Conservation (phyloP, 2,888 invertebrate genomes). For the Tiliacea citrago region DNA sequence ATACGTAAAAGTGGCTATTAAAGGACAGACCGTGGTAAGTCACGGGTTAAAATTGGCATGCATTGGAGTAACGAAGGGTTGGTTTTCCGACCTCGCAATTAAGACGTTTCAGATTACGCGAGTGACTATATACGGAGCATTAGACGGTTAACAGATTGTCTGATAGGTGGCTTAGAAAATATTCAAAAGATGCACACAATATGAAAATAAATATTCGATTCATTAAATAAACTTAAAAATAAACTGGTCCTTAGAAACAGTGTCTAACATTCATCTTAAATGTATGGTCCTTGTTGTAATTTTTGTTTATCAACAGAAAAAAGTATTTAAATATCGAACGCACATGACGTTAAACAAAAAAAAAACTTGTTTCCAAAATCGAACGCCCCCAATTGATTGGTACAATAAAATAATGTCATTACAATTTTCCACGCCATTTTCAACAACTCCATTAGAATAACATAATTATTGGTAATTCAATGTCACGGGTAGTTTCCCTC, state of each 20-base stretch:
- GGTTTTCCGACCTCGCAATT: slow-evolving; percentile 79
- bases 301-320: not conserved
- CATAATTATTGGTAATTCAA: slow-evolving; percentile 63
- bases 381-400: slow-evolving; percentile 41
- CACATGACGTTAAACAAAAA: slow-evolving; percentile 2
- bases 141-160: slow-evolving; percentile 48
- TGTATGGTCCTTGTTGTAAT: not conserved
- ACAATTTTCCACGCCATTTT: slow-evolving; percentile 63
- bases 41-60: slow-evolving; percentile 88
- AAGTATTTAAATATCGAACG: not conserved
- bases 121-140: slow-evolving; percentile 60
- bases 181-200: not conserved
- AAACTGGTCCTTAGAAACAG: not conserved
- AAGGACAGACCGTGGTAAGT: slow-evolving; percentile 82
- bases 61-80: slow-evolving; percentile 81
- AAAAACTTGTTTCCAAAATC: slow-evolving; percentile 35
- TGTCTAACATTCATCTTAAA: too few species aligned
- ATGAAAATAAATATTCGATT: not conserved
- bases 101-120: slow-evolving; percentile 75
- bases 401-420: slow-evolving; percentile 66
- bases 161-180: slow-evolving; percentile 36
- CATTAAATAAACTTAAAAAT: not conserved
- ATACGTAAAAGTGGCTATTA: slow-evolving; percentile 87
- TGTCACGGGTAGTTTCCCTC: slow-evolving; percentile 59
- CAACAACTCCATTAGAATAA: slow-evolving; percentile 55